Percentiles rank a stretch among this genome's conserved stretches.
Conservation (phyloP, 2,888 invertebrate genomes). For the Acanthosepion esculentum region DNA sequence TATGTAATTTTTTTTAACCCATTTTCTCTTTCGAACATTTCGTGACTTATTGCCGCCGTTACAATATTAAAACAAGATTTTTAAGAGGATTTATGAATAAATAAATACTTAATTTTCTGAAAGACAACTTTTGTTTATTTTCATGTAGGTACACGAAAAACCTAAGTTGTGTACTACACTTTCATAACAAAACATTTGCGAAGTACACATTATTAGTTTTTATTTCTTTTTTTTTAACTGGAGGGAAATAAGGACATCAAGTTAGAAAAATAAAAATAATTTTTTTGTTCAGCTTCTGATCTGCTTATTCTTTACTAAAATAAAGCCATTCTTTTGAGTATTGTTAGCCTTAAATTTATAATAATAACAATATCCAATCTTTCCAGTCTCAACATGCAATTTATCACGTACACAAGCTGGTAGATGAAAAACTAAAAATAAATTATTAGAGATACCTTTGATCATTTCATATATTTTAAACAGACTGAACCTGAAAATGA, state of each 20-base stretch:
- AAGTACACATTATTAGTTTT: too few relatives aligned
- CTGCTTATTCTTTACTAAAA: not conserved
- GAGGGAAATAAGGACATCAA: not conserved
- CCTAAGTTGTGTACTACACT: too few relatives aligned
- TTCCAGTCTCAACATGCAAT: not conserved
- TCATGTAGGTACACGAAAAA: too few relatives aligned
- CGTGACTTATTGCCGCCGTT: too few relatives aligned
- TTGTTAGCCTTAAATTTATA: not conserved
- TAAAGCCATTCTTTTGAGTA: not conserved
- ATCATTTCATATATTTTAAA: not conserved
- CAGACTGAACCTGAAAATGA: not conserved
- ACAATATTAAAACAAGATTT: too few relatives aligned
- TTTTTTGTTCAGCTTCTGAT: not conserved
- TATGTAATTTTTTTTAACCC: too few relatives aligned
- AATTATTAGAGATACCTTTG: not conserved
- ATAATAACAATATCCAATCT: not conserved
- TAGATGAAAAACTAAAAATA: not conserved
- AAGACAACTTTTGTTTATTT: too few relatives aligned
- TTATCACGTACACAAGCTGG: not conserved
- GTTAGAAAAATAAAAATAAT: not conserved
- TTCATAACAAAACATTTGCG: too few relatives aligned
- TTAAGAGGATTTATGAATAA: too few relatives aligned
- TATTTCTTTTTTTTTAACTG: not conserved
- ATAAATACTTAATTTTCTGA: too few relatives aligned
- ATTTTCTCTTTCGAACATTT: too few relatives aligned